Conservation (phyloP, 2,113 vertebrate species). For the Tonatia bakeri region DNA sequence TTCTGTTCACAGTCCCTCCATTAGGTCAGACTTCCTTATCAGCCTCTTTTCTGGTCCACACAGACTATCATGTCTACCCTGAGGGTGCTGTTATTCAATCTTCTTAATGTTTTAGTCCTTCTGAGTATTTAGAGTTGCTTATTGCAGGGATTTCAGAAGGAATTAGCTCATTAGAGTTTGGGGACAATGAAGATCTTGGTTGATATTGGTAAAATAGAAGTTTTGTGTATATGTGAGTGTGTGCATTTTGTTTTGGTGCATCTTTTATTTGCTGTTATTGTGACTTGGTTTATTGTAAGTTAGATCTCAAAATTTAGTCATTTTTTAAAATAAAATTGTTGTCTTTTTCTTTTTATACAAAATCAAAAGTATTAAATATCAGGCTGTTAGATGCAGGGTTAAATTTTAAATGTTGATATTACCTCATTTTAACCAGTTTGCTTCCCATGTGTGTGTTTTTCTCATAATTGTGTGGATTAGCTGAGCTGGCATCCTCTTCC, state of each 20-base stretch:
- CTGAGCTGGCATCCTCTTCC: constrained; percentile 9
- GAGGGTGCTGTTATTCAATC: constrained; percentile 6
- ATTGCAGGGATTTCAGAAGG: constrained; percentile 12
- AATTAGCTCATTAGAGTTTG: background rate
- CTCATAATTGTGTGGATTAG: constrained; percentile 33
- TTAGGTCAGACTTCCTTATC: constrained; percentile 30
- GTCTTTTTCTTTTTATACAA: background rate
- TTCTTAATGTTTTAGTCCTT: constrained; percentile 20
- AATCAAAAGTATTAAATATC: background rate
- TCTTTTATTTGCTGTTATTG: background rate
- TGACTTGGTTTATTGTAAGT: background rate
- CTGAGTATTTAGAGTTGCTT: background rate
- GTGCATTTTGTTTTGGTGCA: background rate
- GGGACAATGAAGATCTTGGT: background rate
- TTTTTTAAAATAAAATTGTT: background rate
- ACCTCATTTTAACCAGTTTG: constrained; percentile 24
- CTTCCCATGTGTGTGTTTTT: background rate
- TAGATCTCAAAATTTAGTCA: background rate
- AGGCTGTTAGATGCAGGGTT: background rate
- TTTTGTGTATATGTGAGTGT: background rate
- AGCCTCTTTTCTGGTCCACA: background rate
- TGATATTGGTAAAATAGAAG: background rate
- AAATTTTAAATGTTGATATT: constrained; percentile 8
- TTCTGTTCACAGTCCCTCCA: background rate
- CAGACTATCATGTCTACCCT: background rate